phyloP scores from a whole-genome alignment of 2,113 vertebrate species.

The Grus americana region DNA sequence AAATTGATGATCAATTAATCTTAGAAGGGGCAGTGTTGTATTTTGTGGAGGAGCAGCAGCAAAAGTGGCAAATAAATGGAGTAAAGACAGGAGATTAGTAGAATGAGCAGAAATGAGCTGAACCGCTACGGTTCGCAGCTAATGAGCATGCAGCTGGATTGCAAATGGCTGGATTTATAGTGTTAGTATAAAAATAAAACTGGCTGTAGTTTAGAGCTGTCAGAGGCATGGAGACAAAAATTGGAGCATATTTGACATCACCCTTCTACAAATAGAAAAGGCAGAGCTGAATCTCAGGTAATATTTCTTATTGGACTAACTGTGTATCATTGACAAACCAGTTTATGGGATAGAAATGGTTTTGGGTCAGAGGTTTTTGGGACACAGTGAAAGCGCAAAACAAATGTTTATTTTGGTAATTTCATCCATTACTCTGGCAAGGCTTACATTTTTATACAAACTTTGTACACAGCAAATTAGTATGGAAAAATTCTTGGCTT shows the following conservation, averaged over 20 bases:
- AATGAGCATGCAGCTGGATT: conserved; percentile 89
- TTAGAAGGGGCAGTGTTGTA: conserved; percentile 93
- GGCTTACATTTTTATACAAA: conserved; percentile 26
- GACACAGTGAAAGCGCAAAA: conserved; percentile 15
- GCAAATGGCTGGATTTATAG: conserved; percentile 88
- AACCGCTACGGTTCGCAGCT: conserved; percentile 82
- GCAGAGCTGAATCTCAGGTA: conserved; percentile 70
- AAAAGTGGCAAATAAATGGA: conserved; percentile 91
- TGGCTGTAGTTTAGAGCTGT: conserved; percentile 80
- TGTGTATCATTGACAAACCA: conserved; percentile 49
- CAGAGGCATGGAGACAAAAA: conserved; percentile 72
- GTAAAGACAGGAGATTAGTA: conserved; percentile 92
- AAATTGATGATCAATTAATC: conserved; percentile 99
- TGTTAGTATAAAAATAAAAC: conserved; percentile 87
- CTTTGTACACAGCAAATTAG: conserved; percentile 2
- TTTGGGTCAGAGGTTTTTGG: conserved; percentile 26
- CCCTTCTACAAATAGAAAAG: conserved; percentile 69
- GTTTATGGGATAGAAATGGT: conserved; percentile 51
- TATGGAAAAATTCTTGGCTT: conserved; percentile 6
- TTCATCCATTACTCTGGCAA: conserved; percentile 22
- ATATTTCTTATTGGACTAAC: conserved; percentile 64
- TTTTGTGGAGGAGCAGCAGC: conserved; percentile 94
- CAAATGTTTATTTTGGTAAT: conserved; percentile 37
- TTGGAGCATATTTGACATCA: conserved; percentile 75
- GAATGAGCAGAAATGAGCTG: conserved; percentile 88